Base-by-base conservation (phyloP, 2,888 invertebrate genomes). In the Sepioteuthis lessoniana region DNA sequence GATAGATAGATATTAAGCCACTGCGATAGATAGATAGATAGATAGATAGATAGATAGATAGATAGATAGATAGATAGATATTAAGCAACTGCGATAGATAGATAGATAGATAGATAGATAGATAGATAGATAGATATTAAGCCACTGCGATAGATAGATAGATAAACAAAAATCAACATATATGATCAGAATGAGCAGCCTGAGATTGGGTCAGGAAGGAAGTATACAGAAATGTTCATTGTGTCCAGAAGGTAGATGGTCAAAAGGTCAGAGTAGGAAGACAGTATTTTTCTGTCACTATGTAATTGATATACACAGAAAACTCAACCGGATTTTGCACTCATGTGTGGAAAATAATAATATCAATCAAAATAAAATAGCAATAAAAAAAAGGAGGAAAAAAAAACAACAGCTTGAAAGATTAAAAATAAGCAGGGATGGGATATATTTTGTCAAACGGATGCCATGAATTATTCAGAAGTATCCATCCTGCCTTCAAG, bases 401-500 rank as follows among this genome's bases (percentile, higher is more conserved):
- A n/a, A 76, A 76, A 76, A 76, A n/a, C n/a, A 76, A 35, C 13
- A 76, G 16, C 13, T n/a, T 55, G 25, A 55, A 55, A 55, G 55
- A 76, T 76, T n/a, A n/a, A 76, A 76, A 76, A n/a, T 76, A n/a
- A 76, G 76, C n/a, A 76, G 19, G 16, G n/a, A 76, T 76, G n/a
- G 76, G 76, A 76, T 76, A n/a, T 76, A 76, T 76, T 76, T 76
- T 76, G 76, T 76, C 2, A 76, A 76, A 76, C 76, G 76, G 76
- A 76, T 76, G 76, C 76, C 76, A 76, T 76, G 76, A 76, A 76
- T 76, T 76, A 76, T 76, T 76, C n/a, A 76, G n/a, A 76, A 76
- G 76, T 76, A 76, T 76, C 13, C 76, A 76, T 76, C 76, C 76
- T 76, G 76, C 76, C 35, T 76, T 35, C n/a, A 76, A 76, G 76